Evolutionary conservation across 2,888 invertebrate genomes (phyloP), one percentile per base, ranked within the genome.

Genomic region (Tachina lurida): DNA sequence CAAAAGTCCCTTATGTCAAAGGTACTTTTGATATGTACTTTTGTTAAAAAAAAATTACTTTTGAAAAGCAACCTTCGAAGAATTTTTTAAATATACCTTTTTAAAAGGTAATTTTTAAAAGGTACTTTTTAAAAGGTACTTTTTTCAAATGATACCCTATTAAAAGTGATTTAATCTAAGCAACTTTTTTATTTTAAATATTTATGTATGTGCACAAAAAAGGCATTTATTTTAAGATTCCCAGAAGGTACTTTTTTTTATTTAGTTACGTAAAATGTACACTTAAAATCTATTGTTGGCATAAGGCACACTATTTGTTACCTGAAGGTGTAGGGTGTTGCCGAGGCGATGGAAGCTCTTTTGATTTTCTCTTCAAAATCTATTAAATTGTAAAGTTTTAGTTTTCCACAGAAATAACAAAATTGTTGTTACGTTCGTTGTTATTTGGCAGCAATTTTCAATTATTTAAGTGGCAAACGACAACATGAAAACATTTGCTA

Each of bases 401-500:
- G n/a, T 62, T 41, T 81, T 67, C 12, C 10, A 15, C n/a, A 31
- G 17, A 63, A 39, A 19, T 17, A 45, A 39, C 68, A 74, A 31
- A 31, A 56, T 60, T 43, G 67, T 49, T 77, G 43, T 74, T 74
- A 67, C 43, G 31, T 52, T 47, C 49, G 39, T 4, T 49, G 63
- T 47, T 77, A 22, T 76, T 82, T 78, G 67, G 71, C 71, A 71
- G 45, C 78, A 79, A 82, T 82, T 73, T 78, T 79, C 82, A 85
- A 85, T 85, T 79, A 54, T 85, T 82, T 82, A 85, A 82, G 85
- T 82, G 85, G 78, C 78, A 82, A 82, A 71, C 78, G 70, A 85
- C 78, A 82, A 85, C 70, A 82, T 75, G 31, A 82, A 78, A 78
- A 75, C 68, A 84, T 78, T 78, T 78, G 70, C 41, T n/a, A 68